Conservation (phyloP, 2,797 vertebrate genomes). For the Chelon labrosus region DNA sequence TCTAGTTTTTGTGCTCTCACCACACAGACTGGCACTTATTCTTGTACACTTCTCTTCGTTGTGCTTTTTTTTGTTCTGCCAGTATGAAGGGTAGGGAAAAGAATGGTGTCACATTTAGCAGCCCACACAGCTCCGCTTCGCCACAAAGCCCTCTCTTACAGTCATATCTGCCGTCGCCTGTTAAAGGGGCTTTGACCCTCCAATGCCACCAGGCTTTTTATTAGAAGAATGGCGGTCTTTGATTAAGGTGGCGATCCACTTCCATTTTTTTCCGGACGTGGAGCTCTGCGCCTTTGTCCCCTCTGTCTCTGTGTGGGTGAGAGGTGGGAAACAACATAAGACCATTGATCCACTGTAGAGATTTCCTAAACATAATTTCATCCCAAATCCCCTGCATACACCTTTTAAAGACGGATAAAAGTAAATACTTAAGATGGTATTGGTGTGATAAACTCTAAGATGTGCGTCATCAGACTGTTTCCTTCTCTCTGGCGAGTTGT, state of each 20-base stretch:
- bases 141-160: conserved; percentile 77
- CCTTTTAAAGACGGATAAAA: background rate
- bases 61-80: conserved; percentile 32
- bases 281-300: conserved; percentile 43
- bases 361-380: conserved; percentile 6
- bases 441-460: background rate
- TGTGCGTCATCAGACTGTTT: conserved; percentile 2
- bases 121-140: conserved; percentile 65
- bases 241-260: conserved; percentile 74
- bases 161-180: conserved; percentile 68
- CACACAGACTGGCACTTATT: conserved; percentile 39
- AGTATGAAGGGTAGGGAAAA: conserved; percentile 55
- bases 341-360: conserved; percentile 26
- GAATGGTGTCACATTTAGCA: conserved; percentile 70
- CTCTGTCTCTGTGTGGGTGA: conserved; percentile 23
- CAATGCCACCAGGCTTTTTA: conserved; percentile 69
- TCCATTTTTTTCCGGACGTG: conserved; percentile 48
- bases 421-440: background rate
- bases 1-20: conserved; percentile 9
- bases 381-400: background rate
- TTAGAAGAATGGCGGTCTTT: conserved; percentile 80
- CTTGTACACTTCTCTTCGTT: conserved; percentile 40
- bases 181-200: conserved; percentile 77
- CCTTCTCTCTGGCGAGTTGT: background rate
- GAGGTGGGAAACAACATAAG: conserved; percentile 33